phyloP scores from a whole-genome alignment of 2,888 invertebrate genomes.

The Caenorhabditis wallacei region DNA sequence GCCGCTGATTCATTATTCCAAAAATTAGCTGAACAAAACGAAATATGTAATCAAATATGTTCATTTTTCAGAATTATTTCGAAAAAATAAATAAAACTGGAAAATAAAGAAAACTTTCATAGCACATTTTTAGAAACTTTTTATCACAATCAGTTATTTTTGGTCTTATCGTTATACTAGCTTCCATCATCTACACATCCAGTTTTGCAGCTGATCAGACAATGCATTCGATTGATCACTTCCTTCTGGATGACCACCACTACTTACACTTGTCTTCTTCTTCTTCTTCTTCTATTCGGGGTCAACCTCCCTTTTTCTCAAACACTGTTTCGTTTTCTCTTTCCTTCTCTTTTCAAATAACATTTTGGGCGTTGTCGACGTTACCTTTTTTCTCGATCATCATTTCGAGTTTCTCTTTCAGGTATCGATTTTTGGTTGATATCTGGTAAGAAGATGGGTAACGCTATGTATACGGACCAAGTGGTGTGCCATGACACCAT shows the following conservation, averaged over 20 bases:
- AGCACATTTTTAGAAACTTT: not conserved
- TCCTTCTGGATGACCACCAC: constrained; percentile 28
- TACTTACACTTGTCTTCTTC: not conserved
- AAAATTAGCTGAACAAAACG: too few species aligned
- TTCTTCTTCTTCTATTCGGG: constrained; percentile 27
- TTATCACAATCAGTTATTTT: not conserved
- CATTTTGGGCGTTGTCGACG: constrained; percentile 58
- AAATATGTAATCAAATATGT: too few species aligned
- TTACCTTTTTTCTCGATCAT: constrained; percentile 36
- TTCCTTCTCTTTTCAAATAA: constrained; percentile 37
- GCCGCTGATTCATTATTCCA: too few species aligned
- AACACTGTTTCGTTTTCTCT: constrained; percentile 38
- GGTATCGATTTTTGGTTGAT: constrained; percentile 21
- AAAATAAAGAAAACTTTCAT: too few species aligned
- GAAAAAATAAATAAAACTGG: too few species aligned
- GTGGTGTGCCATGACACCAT: constrained; percentile 78
- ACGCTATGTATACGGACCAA: constrained; percentile 76
- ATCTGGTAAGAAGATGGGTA: constrained; percentile 71
- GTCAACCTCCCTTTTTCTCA: constrained; percentile 36
- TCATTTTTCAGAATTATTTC: too few species aligned
- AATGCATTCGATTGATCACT: constrained; percentile 2
- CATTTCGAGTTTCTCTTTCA: constrained; percentile 5
- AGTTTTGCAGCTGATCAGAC: constrained; percentile 26
- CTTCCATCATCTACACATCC: not conserved
- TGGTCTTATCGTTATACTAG: not conserved